Conservation (phyloP, 2,113 vertebrate species). For the Phalacrocorax aristotelis region DNA sequence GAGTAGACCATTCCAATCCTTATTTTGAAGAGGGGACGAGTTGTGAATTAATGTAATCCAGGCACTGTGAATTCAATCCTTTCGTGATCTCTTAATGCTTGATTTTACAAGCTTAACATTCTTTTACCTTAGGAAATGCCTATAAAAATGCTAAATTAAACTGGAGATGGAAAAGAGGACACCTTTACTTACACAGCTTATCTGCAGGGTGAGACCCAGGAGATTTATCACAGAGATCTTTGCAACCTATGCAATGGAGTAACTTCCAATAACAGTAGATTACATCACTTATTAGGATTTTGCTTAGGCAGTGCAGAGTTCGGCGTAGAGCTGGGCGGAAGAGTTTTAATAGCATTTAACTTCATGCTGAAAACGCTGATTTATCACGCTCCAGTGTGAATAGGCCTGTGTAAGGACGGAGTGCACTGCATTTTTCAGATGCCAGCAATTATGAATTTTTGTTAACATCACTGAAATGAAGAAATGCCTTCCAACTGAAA, state of each 20-base stretch:
- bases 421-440: neutral
- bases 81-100: neutral
- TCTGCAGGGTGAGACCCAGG: neutral
- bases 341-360: neutral
- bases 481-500: neutral
- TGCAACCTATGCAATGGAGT: neutral
- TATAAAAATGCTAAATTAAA: neutral
- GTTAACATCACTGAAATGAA: neutral
- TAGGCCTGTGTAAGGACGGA: neutral
- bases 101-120: neutral
- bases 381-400: neutral
- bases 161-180: neutral
- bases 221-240: neutral
- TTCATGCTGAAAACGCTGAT: constrained; percentile 18
- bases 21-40: neutral
- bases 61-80: neutral
- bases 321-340: neutral
- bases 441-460: neutral
- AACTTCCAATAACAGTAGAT: neutral
- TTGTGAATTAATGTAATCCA: neutral
- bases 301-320: neutral
- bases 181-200: neutral
- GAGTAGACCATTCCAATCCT: neutral
- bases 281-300: neutral
- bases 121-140: neutral